Evolutionary conservation across 2,888 invertebrate species (phyloP).

Genomic region (Pseudococcus jackbeardsleyi): DNA sequence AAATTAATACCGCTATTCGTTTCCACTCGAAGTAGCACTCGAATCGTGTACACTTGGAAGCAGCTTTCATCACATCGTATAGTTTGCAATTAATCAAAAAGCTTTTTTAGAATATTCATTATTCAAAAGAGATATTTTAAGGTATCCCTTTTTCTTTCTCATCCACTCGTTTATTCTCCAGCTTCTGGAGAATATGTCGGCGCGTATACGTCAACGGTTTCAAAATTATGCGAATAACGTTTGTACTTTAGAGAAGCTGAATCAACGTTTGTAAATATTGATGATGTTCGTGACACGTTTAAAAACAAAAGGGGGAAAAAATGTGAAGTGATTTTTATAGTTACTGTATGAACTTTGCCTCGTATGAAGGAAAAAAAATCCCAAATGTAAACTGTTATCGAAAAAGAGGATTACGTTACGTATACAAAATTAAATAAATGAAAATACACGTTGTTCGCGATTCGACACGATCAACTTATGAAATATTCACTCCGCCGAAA

Average conservation of each 20-base stretch:
- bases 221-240: slow-evolving; percentile 17
- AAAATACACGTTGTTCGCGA: not conserved
- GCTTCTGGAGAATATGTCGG: not conserved
- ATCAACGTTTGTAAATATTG: slow-evolving; percentile 30
- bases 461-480: not conserved
- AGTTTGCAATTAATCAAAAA: slow-evolving; percentile 29
- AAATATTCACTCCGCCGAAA: not conserved
- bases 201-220: not conserved
- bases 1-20: slow-evolving; percentile 31
- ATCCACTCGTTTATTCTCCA: not conserved
- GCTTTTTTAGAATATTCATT: slow-evolving; percentile 7
- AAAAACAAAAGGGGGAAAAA: slow-evolving; percentile 15
- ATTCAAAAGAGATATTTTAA: slow-evolving; percentile 5
- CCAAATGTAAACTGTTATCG: not conserved
- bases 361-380: not conserved
- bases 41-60: slow-evolving; percentile 5
- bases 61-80: not conserved
- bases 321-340: not conserved
- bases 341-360: not conserved
- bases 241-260: not conserved
- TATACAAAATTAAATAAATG: not conserved
- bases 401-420: not conserved
- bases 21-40: slow-evolving; percentile 3
- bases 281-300: slow-evolving; percentile 29
- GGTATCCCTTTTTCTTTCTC: not conserved